phyloP scores from a whole-genome alignment of 2,888 invertebrate species.

The Acleris holmiana region DNA sequence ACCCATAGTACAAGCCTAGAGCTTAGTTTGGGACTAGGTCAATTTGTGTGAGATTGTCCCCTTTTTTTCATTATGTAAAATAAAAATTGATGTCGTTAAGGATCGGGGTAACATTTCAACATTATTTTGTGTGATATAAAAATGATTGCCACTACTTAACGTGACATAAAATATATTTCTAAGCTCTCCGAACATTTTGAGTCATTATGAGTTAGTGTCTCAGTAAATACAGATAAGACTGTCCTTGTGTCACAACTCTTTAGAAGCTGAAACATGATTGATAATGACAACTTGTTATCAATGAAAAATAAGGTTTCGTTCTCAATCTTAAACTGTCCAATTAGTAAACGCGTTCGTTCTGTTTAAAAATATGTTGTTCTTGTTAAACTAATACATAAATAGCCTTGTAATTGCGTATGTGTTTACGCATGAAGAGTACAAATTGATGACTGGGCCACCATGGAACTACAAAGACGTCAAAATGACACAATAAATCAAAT shows the following conservation, averaged over 20 bases:
- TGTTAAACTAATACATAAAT: background rate
- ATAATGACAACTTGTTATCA: slow-evolving; percentile 52
- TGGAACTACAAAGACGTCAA: no score
- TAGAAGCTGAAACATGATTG: slow-evolving; percentile 63
- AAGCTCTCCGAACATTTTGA: slow-evolving; percentile 52
- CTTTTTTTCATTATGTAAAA: no score
- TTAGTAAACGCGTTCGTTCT: slow-evolving; percentile 1
- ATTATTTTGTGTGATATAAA: background rate
- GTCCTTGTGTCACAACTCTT: slow-evolving; percentile 60
- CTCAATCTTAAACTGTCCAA: slow-evolving; percentile 14
- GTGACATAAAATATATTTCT: slow-evolving; percentile 43
- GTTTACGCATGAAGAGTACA: no score
- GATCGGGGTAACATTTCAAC: no score
- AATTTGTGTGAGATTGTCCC: no score
- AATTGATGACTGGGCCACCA: no score
- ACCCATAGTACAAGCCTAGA: no score
- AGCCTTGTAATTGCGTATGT: no score
- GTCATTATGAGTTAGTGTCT: slow-evolving; percentile 64
- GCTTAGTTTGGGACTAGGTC: no score
- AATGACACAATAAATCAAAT: no score
- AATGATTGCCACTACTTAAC: slow-evolving; percentile 40
- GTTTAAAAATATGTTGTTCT: background rate
- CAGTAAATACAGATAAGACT: slow-evolving; percentile 75
- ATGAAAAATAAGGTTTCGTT: slow-evolving; percentile 35
- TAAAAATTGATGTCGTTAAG: no score